Evolutionary conservation across 23 tunicate genomes (phyloP).

Genomic region (Oikopleura dioica): DNA sequence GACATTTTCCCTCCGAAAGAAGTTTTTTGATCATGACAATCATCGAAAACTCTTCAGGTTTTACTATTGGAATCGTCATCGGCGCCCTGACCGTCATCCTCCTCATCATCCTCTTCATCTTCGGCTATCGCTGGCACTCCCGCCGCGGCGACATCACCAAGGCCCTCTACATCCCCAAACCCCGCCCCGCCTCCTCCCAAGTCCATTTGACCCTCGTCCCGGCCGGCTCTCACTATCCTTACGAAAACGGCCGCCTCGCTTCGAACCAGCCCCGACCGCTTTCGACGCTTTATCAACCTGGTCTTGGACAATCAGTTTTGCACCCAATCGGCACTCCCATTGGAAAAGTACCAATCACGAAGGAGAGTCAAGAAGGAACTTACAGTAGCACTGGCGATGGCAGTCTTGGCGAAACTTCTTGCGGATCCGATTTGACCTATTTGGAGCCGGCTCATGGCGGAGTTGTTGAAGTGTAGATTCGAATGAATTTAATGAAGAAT

Average conservation of each 20-base stretch:
- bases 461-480: background rate
- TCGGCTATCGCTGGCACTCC: constrained; percentile 6
- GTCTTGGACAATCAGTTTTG: background rate
- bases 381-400: background rate
- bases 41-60: too few species aligned
- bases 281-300: background rate
- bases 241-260: background rate
- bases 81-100: background rate
- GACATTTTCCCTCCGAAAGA: too few species aligned
- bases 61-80: constrained; percentile 5
- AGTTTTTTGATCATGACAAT: too few species aligned
- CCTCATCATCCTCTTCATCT: background rate
- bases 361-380: background rate
- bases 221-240: background rate
- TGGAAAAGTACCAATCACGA: too few species aligned
- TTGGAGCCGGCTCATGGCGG: constrained; percentile 7
- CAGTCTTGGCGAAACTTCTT: background rate
- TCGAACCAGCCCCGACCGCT: background rate
- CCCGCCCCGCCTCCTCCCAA: constrained; percentile 11
- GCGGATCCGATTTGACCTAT: constrained; percentile 1
- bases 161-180: constrained; percentile 2
- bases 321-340: too few species aligned
- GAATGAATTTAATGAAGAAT: too few species aligned
- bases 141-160: constrained; percentile 7
- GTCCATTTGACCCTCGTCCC: constrained; percentile 11